These are phyloP conservation scores for Cephalotes varians DNA, from an alignment of 2,888 invertebrate genomes.

Conservation along the genomic window DNA sequence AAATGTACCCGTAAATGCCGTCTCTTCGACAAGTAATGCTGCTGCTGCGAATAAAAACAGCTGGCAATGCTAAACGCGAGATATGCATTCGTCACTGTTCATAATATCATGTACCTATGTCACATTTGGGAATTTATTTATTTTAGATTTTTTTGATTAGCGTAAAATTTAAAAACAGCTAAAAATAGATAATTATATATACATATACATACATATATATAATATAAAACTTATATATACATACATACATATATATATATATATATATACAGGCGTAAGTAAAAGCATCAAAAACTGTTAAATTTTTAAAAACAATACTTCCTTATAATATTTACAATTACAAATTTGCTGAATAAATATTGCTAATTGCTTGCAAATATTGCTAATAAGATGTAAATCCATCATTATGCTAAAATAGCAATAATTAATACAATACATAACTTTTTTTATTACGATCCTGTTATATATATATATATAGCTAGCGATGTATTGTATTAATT, in stretches of 20 bases:
- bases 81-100: neutral
- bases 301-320: neutral
- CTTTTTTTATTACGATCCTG: no score
- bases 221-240: neutral
- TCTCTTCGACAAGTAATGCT: conserved; percentile 50
- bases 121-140: neutral
- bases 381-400: neutral
- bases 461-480: no score
- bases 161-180: neutral
- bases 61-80: neutral
- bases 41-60: conserved; percentile 20
- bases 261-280: no score
- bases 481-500: no score
- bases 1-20: conserved; percentile 37
- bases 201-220: neutral
- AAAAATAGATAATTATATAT: neutral
- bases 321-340: neutral
- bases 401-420: neutral
- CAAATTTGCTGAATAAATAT: neutral
- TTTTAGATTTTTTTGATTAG: neutral
- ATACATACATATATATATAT: no score
- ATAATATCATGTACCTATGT: neutral
- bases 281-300: neutral
- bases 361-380: no score
- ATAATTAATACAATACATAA: no score